phyloP scores from a whole-genome alignment of 1,140 invertebrate species.

The Lucilia cuprina region DNA sequence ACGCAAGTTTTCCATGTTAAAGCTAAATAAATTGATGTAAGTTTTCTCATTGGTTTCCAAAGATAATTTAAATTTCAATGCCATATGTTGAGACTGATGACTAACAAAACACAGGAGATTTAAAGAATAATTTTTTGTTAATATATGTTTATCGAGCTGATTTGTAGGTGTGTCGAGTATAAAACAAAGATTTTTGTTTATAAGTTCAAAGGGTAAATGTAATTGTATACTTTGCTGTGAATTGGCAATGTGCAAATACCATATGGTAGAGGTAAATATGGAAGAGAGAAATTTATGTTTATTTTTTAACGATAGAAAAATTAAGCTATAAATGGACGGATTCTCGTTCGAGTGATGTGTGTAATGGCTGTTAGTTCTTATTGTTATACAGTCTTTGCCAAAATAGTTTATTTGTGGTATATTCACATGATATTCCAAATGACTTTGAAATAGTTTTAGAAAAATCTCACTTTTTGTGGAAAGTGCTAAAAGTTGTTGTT shows the following conservation, averaged over 20 bases:
- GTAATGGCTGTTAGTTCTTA: background rate
- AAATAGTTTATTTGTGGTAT: conserved; percentile 39
- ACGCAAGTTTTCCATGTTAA: background rate
- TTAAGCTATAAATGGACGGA: background rate
- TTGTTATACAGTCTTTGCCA: conserved; percentile 37
- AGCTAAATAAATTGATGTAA: background rate
- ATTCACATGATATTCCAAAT: conserved; percentile 40
- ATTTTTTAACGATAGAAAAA: conserved; percentile 45
- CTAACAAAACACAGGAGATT: background rate
- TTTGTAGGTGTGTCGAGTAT: background rate
- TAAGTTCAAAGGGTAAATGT: background rate
- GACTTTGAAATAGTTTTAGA: conserved; percentile 19
- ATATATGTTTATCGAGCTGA: background rate
- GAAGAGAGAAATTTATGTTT: background rate
- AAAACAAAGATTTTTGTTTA: background rate
- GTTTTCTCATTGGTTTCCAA: background rate
- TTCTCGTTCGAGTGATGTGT: background rate
- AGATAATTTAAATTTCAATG: background rate
- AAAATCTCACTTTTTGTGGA: conserved; percentile 35
- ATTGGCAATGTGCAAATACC: background rate
- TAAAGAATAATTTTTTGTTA: background rate
- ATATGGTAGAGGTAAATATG: background rate
- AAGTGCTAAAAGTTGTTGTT: conserved; percentile 50
- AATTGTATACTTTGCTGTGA: background rate
- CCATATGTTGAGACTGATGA: background rate